Percentiles rank a stretch among this genome's conserved stretches.
Conservation (phyloP, 2,888 invertebrate species). For the Mythimna vitellina region DNA sequence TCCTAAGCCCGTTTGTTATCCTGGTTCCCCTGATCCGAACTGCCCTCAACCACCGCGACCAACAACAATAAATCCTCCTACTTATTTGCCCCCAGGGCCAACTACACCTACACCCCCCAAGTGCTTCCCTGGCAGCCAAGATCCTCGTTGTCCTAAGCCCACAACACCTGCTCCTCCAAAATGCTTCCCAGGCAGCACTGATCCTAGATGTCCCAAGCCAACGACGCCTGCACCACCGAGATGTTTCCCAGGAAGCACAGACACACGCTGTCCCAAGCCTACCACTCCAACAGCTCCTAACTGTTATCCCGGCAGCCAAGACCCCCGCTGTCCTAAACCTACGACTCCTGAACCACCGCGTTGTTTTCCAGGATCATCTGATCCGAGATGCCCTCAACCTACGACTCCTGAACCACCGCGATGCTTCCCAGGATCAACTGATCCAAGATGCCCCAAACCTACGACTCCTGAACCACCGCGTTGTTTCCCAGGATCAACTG, state of each 20-base stretch:
- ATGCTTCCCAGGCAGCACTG: slow-evolving; percentile 72
- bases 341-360: slow-evolving; percentile 64
- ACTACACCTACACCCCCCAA: slow-evolving; percentile 32
- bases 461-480: slow-evolving; percentile 64
- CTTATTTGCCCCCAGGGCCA: slow-evolving; percentile 39
- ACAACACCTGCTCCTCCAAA: slow-evolving; percentile 60
- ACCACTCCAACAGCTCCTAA: slow-evolving; percentile 59
- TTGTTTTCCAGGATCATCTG: slow-evolving; percentile 63
- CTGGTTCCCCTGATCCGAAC: slow-evolving; percentile 68
- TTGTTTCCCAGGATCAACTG: slow-evolving; percentile 70
- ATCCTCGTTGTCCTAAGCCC: slow-evolving; percentile 67
- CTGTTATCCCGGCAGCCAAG: slow-evolving; percentile 52
- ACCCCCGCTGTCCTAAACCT: too few species aligned
- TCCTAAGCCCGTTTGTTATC: slow-evolving; percentile 51
- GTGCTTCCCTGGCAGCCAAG: slow-evolving; percentile 71
- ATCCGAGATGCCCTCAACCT: slow-evolving; percentile 51
- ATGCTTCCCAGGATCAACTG: slow-evolving; percentile 29
- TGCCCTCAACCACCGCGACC: slow-evolving; percentile 69
- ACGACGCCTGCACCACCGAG: slow-evolving; percentile 54
- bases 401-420: slow-evolving; percentile 41
- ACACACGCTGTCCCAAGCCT: slow-evolving; percentile 71
- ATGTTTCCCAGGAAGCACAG: slow-evolving; percentile 68
- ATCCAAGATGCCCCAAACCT: slow-evolving; percentile 65
- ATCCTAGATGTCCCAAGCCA: slow-evolving; percentile 71
- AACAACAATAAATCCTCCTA: slow-evolving; percentile 57